Evolutionary conservation across 2,113 vertebrate genomes (phyloP).

Genomic region (Thunnus maccoyii): DNA sequence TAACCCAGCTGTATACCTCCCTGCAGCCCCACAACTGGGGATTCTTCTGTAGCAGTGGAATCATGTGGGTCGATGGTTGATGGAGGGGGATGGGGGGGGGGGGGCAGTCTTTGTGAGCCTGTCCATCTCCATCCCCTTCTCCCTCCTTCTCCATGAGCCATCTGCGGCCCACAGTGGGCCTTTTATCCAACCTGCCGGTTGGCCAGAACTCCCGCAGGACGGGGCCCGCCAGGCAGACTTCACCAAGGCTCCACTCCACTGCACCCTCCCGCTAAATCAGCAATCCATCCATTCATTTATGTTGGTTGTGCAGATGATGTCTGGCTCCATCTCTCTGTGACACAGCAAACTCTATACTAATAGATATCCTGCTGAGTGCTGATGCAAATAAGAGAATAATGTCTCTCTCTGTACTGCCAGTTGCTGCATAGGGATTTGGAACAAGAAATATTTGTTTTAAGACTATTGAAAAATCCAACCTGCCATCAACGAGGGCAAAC

Average conservation of each 20-base stretch:
- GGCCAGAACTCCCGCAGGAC: slow-evolving; percentile 63
- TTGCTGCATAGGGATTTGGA: neutral
- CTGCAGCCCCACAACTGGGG: slow-evolving; percentile 55
- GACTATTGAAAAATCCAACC: neutral
- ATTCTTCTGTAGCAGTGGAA: slow-evolving; percentile 52
- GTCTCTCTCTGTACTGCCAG: slow-evolving; percentile 1
- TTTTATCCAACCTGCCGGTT: slow-evolving; percentile 68
- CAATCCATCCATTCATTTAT: slow-evolving; percentile 48
- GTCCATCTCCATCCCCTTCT: slow-evolving; percentile 57
- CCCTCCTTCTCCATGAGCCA: slow-evolving; percentile 71
- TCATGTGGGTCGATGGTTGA: slow-evolving; percentile 54
- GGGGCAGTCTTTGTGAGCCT: slow-evolving; percentile 62
- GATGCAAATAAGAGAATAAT: neutral
- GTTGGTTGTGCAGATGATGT: slow-evolving; percentile 39
- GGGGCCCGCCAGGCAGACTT: slow-evolving; percentile 38
- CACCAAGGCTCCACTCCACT: slow-evolving; percentile 19
- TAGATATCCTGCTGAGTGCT: slow-evolving; percentile 25
- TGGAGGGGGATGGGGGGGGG: slow-evolving; percentile 37
- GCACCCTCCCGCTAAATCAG: slow-evolving; percentile 26
- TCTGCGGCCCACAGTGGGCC: slow-evolving; percentile 74
- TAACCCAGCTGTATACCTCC: slow-evolving; percentile 62
- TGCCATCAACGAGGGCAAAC: neutral
- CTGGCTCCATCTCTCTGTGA: slow-evolving; percentile 41
- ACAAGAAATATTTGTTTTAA: neutral
- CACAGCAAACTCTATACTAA: slow-evolving; percentile 54